Evolutionary conservation across 2,888 invertebrate genomes (phyloP).

Genomic region (Polymixis flavicincta): DNA sequence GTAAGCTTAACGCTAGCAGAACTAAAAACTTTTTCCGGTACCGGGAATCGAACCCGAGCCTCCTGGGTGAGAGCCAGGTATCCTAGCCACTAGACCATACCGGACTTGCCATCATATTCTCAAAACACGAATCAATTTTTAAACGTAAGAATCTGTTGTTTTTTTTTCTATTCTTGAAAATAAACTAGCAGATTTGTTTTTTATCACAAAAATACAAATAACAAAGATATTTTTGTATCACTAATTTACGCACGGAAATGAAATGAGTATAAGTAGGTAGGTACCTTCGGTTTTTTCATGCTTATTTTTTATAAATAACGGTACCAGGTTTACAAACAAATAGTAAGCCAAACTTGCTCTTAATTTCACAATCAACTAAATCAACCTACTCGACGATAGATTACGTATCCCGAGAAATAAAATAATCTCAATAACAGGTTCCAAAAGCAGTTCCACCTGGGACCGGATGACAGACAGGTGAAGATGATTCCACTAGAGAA

Average conservation of each 20-base stretch:
- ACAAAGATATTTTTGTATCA: neutral
- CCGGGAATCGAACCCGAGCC: conserved; percentile 92
- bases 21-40: conserved; percentile 86
- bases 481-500: conserved; percentile 16
- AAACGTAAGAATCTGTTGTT: no score
- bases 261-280: neutral
- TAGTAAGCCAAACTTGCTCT: neutral
- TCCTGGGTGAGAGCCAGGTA: conserved; percentile 91
- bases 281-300: neutral
- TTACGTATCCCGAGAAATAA: neutral
- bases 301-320: neutral
- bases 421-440: conserved; percentile 24
- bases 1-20: neutral
- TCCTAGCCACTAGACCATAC: conserved; percentile 92
- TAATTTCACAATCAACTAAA: neutral
- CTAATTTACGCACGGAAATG: neutral
- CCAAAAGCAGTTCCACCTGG: neutral
- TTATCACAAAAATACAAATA: no score
- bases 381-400: neutral
- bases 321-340: neutral
- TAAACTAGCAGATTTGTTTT: neutral
- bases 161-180: neutral
- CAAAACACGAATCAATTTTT: no score
- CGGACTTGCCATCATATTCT: no score
- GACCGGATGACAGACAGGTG: conserved; percentile 19